phyloP scores from a whole-genome alignment of 2,888 invertebrate genomes.

The Priocnemis perturbator region DNA sequence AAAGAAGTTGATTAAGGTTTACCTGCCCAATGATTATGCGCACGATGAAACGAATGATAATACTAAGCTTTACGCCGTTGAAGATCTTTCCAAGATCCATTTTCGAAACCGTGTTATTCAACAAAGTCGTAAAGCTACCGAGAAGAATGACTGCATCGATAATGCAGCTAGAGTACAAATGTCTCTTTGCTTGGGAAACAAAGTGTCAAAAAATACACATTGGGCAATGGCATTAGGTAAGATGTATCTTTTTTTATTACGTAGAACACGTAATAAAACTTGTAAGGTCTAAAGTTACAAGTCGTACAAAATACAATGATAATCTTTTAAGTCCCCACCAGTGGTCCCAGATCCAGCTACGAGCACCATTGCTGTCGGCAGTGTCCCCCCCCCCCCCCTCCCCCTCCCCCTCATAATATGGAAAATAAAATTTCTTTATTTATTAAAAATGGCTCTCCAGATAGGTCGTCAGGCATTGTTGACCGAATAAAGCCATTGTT shows the following conservation, averaged over 20 bases:
- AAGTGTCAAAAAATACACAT: slow-evolving; percentile 55
- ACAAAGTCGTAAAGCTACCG: slow-evolving; percentile 15
- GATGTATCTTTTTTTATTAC: background rate
- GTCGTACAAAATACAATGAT: too few relatives aligned
- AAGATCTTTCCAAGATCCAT: slow-evolving; percentile 71
- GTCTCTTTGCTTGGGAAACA: slow-evolving; percentile 45
- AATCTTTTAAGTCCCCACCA: too few relatives aligned
- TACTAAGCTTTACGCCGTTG: slow-evolving; percentile 74
- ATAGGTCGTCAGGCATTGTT: too few relatives aligned
- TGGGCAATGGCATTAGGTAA: slow-evolving; percentile 62
- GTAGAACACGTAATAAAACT: too few relatives aligned
- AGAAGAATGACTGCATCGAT: slow-evolving; percentile 22
- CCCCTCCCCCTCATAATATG: too few relatives aligned
- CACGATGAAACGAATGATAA: slow-evolving; percentile 49
- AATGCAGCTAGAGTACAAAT: background rate
- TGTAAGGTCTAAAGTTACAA: too few relatives aligned
- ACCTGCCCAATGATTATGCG: slow-evolving; percentile 50
- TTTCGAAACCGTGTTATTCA: slow-evolving; percentile 9
- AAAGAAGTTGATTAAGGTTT: slow-evolving; percentile 55
- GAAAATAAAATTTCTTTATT: too few relatives aligned
- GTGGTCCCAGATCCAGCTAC: too few relatives aligned
- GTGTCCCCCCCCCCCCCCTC: too few relatives aligned
- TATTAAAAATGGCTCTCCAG: too few relatives aligned
- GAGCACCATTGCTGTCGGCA: too few relatives aligned
- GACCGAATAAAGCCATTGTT: too few relatives aligned